Conservation (phyloP, 2,797 vertebrate species). For the Danio aesculapii region DNA sequence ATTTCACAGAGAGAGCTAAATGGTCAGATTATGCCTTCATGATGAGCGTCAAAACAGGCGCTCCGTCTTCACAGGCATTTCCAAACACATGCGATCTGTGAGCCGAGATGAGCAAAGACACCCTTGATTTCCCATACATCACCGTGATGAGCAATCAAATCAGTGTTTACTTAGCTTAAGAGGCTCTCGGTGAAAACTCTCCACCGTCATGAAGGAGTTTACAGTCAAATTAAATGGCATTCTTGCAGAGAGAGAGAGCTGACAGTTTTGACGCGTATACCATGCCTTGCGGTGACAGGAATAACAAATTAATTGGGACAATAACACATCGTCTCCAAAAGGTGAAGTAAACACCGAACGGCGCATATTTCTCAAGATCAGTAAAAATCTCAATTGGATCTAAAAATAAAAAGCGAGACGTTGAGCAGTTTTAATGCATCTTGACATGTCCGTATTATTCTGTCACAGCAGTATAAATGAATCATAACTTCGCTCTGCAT, state of each 20-base stretch:
- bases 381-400: conserved; percentile 99
- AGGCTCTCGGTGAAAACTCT: conserved; percentile 74
- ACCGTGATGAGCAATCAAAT: conserved; percentile 83
- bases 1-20: conserved; percentile 72
- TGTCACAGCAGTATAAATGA: conserved; percentile 99
- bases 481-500: conserved; percentile 98
- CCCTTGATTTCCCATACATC: conserved; percentile 74
- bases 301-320: conserved; percentile 99
- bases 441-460: conserved; percentile 99
- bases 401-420: conserved; percentile 99
- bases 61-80: conserved; percentile 71
- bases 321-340: conserved; percentile 98
- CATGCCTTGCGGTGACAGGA: conserved; percentile 97
- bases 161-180: conserved; percentile 77
- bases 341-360: conserved; percentile 99
- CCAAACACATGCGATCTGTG: conserved; percentile 77
- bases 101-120: conserved; percentile 66
- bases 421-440: conserved; percentile 99
- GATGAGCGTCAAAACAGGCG: conserved; percentile 72
- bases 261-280: conserved; percentile 96
- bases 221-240: conserved; percentile 88
- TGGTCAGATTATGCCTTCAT: conserved; percentile 72
- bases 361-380: conserved; percentile 99
- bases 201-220: conserved; percentile 84
- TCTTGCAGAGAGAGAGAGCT: conserved; percentile 82